A percentile compares a stretch with the other conserved stretches of the same genome.
Conservation (phyloP, 2,888 invertebrate genomes). For the Nomada hirtipes region DNA sequence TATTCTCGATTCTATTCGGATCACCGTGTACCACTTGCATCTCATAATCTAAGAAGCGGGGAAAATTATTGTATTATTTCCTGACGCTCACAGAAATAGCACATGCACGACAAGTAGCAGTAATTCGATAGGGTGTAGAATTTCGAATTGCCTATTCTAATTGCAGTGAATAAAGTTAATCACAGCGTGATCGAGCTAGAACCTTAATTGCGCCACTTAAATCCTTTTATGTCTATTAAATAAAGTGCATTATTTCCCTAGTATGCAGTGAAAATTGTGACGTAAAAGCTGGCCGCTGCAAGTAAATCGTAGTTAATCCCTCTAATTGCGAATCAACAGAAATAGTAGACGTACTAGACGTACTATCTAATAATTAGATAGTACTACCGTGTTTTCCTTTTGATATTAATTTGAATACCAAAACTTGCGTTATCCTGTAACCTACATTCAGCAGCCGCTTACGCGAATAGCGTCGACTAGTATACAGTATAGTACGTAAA, state of each 20-base stretch:
- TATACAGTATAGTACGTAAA: neutral
- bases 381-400: slow-evolving; percentile 27
- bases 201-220: slow-evolving; percentile 4
- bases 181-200: neutral
- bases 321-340: slow-evolving; percentile 22
- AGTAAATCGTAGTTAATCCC: slow-evolving; percentile 24
- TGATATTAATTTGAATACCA: slow-evolving; percentile 6
- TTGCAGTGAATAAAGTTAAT: neutral
- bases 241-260: neutral
- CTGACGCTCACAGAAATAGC: neutral
- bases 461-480: neutral
- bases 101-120: neutral
- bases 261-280: slow-evolving; percentile 9
- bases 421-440: slow-evolving; percentile 2
- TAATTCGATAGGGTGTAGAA: neutral
- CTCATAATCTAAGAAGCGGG: slow-evolving; percentile 34
- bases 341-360: slow-evolving; percentile 38
- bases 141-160: neutral
- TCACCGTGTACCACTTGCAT: slow-evolving; percentile 44
- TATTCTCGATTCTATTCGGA: slow-evolving; percentile 60
- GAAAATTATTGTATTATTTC: slow-evolving; percentile 22
- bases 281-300: neutral
- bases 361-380: neutral
- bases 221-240: neutral
- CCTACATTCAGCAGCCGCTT: neutral